These are phyloP conservation scores for Myotis daubentonii DNA, from an alignment of 2,797 vertebrate species.

Conservation along the genomic window DNA sequence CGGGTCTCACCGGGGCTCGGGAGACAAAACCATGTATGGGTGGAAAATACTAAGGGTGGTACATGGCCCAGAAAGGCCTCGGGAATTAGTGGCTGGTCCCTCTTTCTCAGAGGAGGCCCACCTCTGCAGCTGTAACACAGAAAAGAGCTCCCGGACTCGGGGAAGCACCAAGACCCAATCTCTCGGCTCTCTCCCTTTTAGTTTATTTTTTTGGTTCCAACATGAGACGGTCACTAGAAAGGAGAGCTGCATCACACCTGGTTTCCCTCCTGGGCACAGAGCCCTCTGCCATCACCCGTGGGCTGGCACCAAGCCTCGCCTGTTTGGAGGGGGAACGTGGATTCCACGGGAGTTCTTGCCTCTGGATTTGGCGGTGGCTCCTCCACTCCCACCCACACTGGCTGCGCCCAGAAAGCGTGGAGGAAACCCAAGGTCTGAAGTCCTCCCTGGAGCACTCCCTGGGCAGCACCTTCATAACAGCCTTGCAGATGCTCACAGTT, in stretches of 20 bases:
- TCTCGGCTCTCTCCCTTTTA: not conserved
- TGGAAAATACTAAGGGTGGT: not conserved
- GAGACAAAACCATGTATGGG: not conserved
- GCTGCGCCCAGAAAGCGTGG: slow-evolving; percentile 50
- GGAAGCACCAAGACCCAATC: not conserved
- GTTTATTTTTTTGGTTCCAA: slow-evolving; percentile 44
- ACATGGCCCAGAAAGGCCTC: not conserved
- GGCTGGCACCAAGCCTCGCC: slow-evolving; percentile 65
- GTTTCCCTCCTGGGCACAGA: slow-evolving; percentile 71
- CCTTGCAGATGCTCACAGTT: slow-evolving; percentile 68
- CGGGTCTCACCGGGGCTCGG: not conserved
- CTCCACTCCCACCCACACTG: fast-evolving
- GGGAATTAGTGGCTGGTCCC: not conserved
- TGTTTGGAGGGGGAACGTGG: slow-evolving; percentile 18
- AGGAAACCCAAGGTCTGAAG: slow-evolving; percentile 60
- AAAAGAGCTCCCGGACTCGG: not conserved
- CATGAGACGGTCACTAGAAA: not conserved
- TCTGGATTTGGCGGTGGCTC: slow-evolving; percentile 56
- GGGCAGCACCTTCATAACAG: slow-evolving; percentile 72
- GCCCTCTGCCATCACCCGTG: slow-evolving; percentile 23
- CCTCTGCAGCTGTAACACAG: slow-evolving; percentile 27
- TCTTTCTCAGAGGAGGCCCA: not conserved
- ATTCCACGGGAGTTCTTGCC: slow-evolving; percentile 59
- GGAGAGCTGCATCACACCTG: slow-evolving; percentile 79
- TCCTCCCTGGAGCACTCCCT: slow-evolving; percentile 61